phyloP scores from a whole-genome alignment of 2,113 vertebrate genomes.

The Gymnogyps californianus region DNA sequence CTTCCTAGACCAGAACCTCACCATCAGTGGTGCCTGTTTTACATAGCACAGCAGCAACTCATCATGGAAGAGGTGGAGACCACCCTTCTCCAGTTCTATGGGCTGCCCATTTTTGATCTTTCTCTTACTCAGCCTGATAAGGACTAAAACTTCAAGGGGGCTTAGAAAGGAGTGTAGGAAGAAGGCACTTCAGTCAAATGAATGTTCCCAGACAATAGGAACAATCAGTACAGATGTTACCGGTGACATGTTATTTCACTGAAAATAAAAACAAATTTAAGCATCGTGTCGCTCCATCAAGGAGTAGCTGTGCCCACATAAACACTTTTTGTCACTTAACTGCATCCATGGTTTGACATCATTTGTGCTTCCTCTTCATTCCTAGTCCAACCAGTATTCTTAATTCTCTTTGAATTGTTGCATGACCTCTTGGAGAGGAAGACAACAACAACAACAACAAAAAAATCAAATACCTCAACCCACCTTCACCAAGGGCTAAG shows the following conservation, averaged over 20 bases:
- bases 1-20: background rate
- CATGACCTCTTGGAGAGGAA: background rate
- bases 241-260: accelerated
- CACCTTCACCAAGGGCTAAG: background rate
- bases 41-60: background rate
- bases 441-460: background rate
- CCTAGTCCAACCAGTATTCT: background rate
- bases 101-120: background rate
- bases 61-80: background rate
- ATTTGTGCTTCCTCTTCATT: background rate
- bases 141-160: background rate
- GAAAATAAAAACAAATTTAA: background rate
- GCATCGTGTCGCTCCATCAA: accelerated
- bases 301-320: background rate
- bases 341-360: background rate
- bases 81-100: background rate
- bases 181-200: background rate
- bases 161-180: background rate
- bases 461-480: background rate
- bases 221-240: background rate
- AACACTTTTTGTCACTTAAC: background rate
- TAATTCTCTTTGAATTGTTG: background rate
- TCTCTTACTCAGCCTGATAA: background rate
- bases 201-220: background rate
- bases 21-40: background rate